Evolutionary conservation across 2,888 invertebrate species (phyloP), one percentile per base, ranked within the genome.

Genomic region (Autographa pulchrina): DNA sequence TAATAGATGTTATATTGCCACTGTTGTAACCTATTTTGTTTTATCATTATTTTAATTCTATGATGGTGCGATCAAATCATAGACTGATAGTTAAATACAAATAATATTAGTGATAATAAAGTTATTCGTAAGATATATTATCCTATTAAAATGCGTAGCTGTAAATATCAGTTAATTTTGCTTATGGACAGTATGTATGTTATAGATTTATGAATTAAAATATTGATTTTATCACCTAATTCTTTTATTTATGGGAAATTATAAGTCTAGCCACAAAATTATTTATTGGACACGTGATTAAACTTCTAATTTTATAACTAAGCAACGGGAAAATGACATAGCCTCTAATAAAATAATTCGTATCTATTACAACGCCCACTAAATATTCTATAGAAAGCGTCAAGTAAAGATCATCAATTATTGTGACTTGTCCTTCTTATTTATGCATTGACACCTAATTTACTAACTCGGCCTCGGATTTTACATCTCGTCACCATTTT

Each of bases 181-280:
- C 70, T 66, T 70, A 79, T 56, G 73, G 75, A 77, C 70, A 62
- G 70, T 62, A 62, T 66, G 68, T 80, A 76, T 80, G 72, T 73
- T 73, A 78, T 68, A 81, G 70, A 78, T 80, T 78, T 83, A 81
- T 81, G 74, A 64, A 82, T 74, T 83, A 83, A 81, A 82, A 78
- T 77, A 77, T 71, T 68, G 73, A 77, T 67, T 65, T 65, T 41
- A 76, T n/a, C 14, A n/a, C 20, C 1, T 1, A 25, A 1, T 56
- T 67, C 0, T 66, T 72, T 20, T 3, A 41, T 61, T 72, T 68
- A n/a, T n/a, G n/a, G n/a, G n/a, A n/a, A n/a, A n/a, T n/a, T n/a
- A n/a, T n/a, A n/a, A n/a, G n/a, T n/a, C n/a, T n/a, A n/a, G n/a
- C n/a, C n/a, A n/a, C n/a, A n/a, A n/a, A n/a, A n/a, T n/a, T n/a